Evolutionary conservation across 2,113 vertebrate species (phyloP).

Genomic region (Excalfactoria chinensis): DNA sequence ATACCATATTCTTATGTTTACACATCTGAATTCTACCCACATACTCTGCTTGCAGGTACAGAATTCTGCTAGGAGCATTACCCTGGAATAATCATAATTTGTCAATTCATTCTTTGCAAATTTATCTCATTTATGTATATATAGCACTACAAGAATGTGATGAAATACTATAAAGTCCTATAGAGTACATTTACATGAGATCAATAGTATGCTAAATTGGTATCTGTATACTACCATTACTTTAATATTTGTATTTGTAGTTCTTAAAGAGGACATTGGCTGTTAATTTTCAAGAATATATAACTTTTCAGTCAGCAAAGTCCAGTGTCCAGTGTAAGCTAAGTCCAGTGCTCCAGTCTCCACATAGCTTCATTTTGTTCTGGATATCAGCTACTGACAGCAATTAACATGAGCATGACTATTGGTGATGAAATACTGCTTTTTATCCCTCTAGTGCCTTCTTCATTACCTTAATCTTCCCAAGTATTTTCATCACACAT

Average conservation of each 20-base stretch:
- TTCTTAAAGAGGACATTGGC: background rate
- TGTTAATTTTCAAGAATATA: background rate
- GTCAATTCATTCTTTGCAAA: background rate
- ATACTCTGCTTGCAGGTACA: background rate
- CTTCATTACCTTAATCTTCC: background rate
- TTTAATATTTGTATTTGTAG: background rate
- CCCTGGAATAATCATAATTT: background rate
- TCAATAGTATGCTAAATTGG: background rate
- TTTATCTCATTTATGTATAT: background rate
- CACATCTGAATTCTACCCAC: background rate
- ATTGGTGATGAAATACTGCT: background rate
- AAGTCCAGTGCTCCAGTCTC: too few species aligned
- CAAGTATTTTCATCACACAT: background rate
- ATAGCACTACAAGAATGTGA: background rate
- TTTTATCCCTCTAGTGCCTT: background rate
- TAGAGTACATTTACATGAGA: background rate
- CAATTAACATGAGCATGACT: background rate
- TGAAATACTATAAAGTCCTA: background rate
- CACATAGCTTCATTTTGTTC: background rate
- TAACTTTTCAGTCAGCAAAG: background rate
- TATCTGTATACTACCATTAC: accelerated
- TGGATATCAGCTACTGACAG: background rate
- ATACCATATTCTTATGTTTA: background rate
- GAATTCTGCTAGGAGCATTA: background rate
- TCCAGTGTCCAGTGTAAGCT: background rate